Conservation (phyloP, 2,113 vertebrate genomes). For the Erythrolamprus reginae region DNA sequence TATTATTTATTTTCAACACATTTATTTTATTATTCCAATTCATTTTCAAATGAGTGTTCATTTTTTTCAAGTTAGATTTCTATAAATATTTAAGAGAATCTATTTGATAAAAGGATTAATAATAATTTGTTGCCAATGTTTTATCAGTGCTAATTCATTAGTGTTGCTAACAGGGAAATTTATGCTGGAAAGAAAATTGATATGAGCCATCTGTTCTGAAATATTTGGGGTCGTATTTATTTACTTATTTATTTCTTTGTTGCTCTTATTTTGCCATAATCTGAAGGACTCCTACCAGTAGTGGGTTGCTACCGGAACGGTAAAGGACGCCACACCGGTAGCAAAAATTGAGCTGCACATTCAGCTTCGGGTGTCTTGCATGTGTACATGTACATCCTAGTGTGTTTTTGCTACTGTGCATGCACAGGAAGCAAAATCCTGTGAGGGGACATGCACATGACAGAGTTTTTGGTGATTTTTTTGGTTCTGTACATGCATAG, state of each 20-base stretch:
- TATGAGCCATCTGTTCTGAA: not conserved
- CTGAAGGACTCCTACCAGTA: not conserved
- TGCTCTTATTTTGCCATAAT: not conserved
- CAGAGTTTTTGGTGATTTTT: too few relatives aligned
- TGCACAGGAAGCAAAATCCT: too few relatives aligned
- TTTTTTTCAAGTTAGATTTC: not conserved
- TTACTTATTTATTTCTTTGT: not conserved
- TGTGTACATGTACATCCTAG: too few relatives aligned
- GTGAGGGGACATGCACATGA: too few relatives aligned
- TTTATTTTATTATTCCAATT: not conserved
- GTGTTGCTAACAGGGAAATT: not conserved
- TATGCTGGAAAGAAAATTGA: not conserved
- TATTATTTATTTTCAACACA: not conserved
- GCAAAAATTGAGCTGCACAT: too few relatives aligned
- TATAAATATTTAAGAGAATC: not conserved
- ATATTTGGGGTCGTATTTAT: not conserved
- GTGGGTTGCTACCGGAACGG: too few relatives aligned
- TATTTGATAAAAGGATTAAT: not conserved
- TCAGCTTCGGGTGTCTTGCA: too few relatives aligned
- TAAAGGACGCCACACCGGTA: too few relatives aligned
- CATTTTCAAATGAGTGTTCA: not conserved
- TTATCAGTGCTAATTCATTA: not conserved
- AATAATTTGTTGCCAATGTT: not conserved
- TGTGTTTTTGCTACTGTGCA: too few relatives aligned
- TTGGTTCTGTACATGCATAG: too few relatives aligned